Base-by-base conservation (phyloP, 2,888 invertebrate species). In the Hemaris fuciformis region DNA sequence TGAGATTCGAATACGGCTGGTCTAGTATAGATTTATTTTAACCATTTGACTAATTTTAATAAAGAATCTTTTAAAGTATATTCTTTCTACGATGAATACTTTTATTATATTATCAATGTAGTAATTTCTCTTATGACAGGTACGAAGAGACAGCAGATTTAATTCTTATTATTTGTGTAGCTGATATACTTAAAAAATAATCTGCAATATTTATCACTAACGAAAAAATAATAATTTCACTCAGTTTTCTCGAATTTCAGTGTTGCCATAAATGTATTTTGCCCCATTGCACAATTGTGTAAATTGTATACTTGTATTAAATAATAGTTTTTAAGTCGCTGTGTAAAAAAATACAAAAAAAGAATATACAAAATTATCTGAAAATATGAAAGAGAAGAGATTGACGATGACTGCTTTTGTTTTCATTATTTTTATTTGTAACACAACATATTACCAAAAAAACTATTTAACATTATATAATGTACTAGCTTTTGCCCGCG, bases 281-380 rank as follows among this genome's bases (percentile, higher is more conserved):
- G 72, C 63, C 67, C 63, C 64, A 68, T 66, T 74, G 76, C 81
- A 78, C 72, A 79, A 78, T 64, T 61, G 69, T 78, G 70, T 78
- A 75, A 73, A 71, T 38, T 65, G 64, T 72, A 69, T 73, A 73
- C 61, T 67, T 73, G 70, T 68, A 66, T 70, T 71, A 66, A 66
- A 38, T 67, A 74, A 70, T 77, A 72, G 57, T 57, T 63, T 67
- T 43, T 87, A 88, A 83, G 76, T 83, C 72, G 81, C 80, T 88
- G 86, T 87, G 82, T 83, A 85, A 71, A 64, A 64, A 68, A 73
- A 73, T 77, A 76, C 63, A 63, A 59, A 75, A 76, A 74, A 77
- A 80, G 77, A 80, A 65, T 69, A 68, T 67, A 62, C 68, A 75
- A 73, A 59, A 60, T 69, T 70, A 74, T 72, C 67, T 72, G 70